Base-by-base conservation (phyloP, 2,888 invertebrate genomes). In the Hypolimnas misippus region DNA sequence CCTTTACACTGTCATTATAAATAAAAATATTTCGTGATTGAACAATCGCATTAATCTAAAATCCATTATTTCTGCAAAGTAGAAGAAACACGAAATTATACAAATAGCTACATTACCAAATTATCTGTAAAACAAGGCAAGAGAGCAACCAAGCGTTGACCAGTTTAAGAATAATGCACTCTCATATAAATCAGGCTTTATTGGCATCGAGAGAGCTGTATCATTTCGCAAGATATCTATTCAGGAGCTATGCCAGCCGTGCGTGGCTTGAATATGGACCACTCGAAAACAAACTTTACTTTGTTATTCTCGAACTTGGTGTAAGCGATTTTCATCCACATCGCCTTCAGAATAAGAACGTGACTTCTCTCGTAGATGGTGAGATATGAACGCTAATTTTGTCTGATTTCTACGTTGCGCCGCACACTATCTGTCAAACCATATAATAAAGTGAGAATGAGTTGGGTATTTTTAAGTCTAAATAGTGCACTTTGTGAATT, bases 161-260 rank as follows among this genome's bases (percentile, higher is more conserved):
- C 63, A 62, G 57, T 57, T 66, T 56, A 62, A 57, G 64, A 67
- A 62, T 64, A 67, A 67, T 64, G 67, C 67, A 67, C 70, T 71
- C 70, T 73, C 69, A 68, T 71, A 73, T 89, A 89, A 89, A 89
- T 89, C 88, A 86, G 74, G 79, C 78, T 84, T 87, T 89, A 89
- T 87, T 87, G 85, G 86, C 83, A 86, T 77, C 89, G 74, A 67
- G 88, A 86, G 87, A 76, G 83, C 81, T 83, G 81, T 89, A 89
- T 87, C 86, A 87, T 87, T 86, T 83, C 82, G 80, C 78, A 73
- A 81, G 86, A 87, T 87, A 88, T 89, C 89, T 86, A 87, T 89
- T 89, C 88, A 85, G 83, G 72, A 81, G 84, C 84, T 82, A 84
- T 83, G 83, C 82, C 79, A 86, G 82, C 74, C 76, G 78, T 78